Evolutionary conservation across 53 echinoderm and acorn worm species (phyloP), one percentile per base, ranked within the genome.

Genomic region (Arbacia lixula): DNA sequence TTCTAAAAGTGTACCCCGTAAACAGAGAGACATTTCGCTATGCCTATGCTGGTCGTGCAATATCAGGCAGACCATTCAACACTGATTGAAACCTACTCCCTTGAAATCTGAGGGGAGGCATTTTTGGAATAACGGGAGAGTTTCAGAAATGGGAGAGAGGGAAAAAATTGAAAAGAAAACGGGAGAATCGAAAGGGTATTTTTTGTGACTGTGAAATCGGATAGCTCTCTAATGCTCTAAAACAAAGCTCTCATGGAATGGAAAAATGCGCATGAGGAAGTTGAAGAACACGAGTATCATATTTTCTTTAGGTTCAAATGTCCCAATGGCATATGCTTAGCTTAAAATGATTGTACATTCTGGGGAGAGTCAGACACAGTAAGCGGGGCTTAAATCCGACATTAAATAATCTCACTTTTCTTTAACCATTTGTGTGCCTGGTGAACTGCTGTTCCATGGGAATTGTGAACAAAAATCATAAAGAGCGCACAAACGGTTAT

Each of bases 101-200:
- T 53, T 74, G 74, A 53, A 53, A 74, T 74, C 53, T 74, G 33
- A 29, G 12, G 78, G 78, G 78, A 78, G 40, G 39, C 78, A 78
- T 78, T 78, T 78, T 78, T 60, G 36, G 78, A 78, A 78, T 78
- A 78, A 78, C 60, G 37, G 34, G 40, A 43, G 57, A 58, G 57
- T 78, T 78, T 56, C 20, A 35, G 41, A 78, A 46, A 46, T 56
- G 36, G 21, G 41, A 78, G 53, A 46, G 74, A 34, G 33, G 74
- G 25, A 8, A 74, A 74, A 74, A 53, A 53, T 11, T 33, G 54
- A 21, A 74, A 53, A 46, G 14, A 46, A n/a, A n/a, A n/a, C n/a
- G n/a, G n/a, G n/a, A n/a, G 24, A 69, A 42, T 40, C 69, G 52
- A 78, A 78, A 78, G 76, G 36, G 40, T n/a, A 5, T 26, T 41